These are phyloP conservation scores for Aplidium turbinatum DNA, from an alignment of 23 tunicate species.

Conservation along the genomic window DNA sequence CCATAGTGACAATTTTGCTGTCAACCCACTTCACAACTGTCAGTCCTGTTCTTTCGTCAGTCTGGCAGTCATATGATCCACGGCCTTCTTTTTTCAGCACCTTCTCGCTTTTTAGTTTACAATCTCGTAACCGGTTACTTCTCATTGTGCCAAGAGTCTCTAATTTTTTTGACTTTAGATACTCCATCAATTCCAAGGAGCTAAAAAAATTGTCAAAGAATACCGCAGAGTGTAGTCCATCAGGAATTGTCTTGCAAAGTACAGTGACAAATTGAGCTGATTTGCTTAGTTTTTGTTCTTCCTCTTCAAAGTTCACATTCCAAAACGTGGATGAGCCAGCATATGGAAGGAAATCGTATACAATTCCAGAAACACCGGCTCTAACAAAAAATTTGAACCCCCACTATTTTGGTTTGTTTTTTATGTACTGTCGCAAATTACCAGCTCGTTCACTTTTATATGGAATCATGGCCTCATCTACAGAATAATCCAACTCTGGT, in stretches of 20 bases:
- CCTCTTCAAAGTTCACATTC: conserved; percentile 6
- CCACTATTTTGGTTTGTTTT: conserved; percentile 27
- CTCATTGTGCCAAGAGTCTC: conserved; percentile 18
- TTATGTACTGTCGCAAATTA: conserved; percentile 8
- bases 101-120: conserved; percentile 22
- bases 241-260: conserved; percentile 26
- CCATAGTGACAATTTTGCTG: conserved; percentile 15
- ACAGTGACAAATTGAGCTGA: conserved; percentile 20
- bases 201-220: conserved; percentile 22
- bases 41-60: conserved; percentile 15
- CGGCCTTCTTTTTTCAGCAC: neutral
- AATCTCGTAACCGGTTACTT: conserved; percentile 15
- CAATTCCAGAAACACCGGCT: conserved; percentile 13
- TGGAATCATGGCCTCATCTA: conserved; percentile 31
- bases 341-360: conserved; percentile 11
- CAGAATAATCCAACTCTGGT: conserved; percentile 16
- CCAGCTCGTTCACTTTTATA: conserved; percentile 15
- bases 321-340: neutral
- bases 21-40: conserved; percentile 26
- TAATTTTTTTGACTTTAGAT: conserved; percentile 18
- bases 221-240: neutral
- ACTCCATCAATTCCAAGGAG: conserved; percentile 8
- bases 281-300: conserved; percentile 10
- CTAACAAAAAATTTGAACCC: conserved; percentile 12
- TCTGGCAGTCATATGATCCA: conserved; percentile 19